Conservation (phyloP, 2,797 vertebrate genomes). For the Siniperca obscura region DNA sequence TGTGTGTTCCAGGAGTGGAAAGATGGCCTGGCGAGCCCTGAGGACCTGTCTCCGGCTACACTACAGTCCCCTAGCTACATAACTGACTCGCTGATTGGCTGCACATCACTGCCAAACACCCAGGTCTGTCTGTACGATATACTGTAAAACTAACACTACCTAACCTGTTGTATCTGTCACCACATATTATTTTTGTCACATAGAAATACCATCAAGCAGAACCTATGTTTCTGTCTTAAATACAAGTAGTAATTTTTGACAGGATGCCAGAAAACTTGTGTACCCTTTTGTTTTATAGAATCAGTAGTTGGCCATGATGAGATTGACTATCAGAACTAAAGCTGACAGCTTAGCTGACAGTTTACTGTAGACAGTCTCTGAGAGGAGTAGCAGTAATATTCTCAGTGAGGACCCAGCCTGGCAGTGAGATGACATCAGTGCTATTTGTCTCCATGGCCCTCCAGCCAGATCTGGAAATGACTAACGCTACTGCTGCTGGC, state of each 20-base stretch:
- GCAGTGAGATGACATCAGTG: constrained; percentile 56
- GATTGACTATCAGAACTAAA: background rate
- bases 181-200: background rate
- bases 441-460: constrained; percentile 52
- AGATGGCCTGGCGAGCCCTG: constrained; percentile 80
- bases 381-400: constrained; percentile 23
- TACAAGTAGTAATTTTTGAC: background rate
- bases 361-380: constrained; percentile 10
- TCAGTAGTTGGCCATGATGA: background rate
- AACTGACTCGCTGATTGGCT: constrained; percentile 80
- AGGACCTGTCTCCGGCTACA: constrained; percentile 81
- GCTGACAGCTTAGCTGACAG: no score
- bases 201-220: constrained; percentile 19
- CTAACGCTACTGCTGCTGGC: constrained; percentile 46
- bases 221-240: background rate
- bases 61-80: constrained; percentile 81
- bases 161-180: constrained; percentile 1
- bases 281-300: background rate
- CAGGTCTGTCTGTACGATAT: constrained; percentile 75
- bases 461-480: constrained; percentile 58
- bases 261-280: background rate
- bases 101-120: constrained; percentile 72
- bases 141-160: constrained; percentile 15
- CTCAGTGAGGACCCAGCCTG: constrained; percentile 34
- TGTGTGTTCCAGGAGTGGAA: constrained; percentile 83